Percentiles rank a stretch among this genome's conserved stretches.
These are phyloP conservation scores for Geopemphigus sp. DNA, from an alignment of 1,140 invertebrate genomes.

Conservation along the genomic window DNA sequence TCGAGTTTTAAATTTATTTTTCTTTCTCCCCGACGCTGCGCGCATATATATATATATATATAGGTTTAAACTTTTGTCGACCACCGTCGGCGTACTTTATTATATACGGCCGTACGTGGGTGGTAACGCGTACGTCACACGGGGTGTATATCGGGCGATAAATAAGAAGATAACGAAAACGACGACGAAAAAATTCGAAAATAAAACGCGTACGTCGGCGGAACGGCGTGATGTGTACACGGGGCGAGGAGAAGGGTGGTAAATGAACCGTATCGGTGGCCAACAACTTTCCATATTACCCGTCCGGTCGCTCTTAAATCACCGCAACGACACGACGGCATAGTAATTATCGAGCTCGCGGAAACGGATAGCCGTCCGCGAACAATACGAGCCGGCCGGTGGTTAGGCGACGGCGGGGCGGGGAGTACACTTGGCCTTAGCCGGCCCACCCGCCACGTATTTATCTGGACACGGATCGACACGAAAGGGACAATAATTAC, in stretches of 20 bases:
- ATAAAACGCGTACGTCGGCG: no score
- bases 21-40: neutral
- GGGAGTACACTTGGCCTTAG: neutral
- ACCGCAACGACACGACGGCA: constrained; percentile 16
- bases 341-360: constrained; percentile 22
- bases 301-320: constrained; percentile 7
- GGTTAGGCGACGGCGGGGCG: no score
- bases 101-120: neutral
- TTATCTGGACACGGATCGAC: constrained; percentile 16
- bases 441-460: neutral
- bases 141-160: constrained; percentile 14
- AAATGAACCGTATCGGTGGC: constrained; percentile 31
- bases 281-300: constrained; percentile 30
- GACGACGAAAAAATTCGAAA: neutral
- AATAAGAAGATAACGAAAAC: constrained; percentile 23
- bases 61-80: constrained; percentile 1
- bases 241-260: no score
- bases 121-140: constrained; percentile 25
- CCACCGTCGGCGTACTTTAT: neutral
- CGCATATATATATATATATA: neutral
- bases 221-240: no score
- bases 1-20: neutral
- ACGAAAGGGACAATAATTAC: constrained; percentile 22
- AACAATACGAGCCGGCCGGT: no score
- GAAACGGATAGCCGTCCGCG: neutral